phyloP scores from a whole-genome alignment of 2,113 vertebrate species.

The Odontophorus gujanensis region DNA sequence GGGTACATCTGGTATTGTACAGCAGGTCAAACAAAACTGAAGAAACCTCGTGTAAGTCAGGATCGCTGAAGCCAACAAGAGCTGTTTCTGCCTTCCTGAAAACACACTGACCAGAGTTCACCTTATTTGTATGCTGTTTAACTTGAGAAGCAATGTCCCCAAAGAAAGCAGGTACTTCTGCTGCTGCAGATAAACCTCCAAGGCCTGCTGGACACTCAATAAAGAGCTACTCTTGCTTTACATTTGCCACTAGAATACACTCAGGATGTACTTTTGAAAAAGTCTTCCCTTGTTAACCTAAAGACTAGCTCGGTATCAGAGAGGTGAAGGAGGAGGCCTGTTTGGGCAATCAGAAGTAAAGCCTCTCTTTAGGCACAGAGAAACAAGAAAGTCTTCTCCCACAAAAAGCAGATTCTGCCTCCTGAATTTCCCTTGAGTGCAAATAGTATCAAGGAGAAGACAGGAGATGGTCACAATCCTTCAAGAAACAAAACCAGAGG shows the following conservation, averaged over 20 bases:
- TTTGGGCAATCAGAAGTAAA: background rate
- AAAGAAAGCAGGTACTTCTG: background rate
- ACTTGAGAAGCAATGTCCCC: background rate
- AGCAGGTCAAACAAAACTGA: background rate
- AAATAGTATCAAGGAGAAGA: accelerated
- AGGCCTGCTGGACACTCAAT: accelerated
- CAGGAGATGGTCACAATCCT: background rate
- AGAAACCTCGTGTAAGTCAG: background rate
- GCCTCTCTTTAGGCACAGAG: background rate
- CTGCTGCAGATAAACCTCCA: background rate
- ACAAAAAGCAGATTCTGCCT: background rate
- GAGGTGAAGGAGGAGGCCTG: background rate
- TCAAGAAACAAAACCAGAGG: background rate
- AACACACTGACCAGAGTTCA: background rate
- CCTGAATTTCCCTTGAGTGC: background rate
- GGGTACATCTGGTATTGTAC: background rate
- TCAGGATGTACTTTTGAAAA: background rate
- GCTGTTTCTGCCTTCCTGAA: background rate
- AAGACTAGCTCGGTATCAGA: background rate
- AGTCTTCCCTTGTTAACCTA: background rate
- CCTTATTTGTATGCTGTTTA: background rate
- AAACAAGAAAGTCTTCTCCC: background rate
- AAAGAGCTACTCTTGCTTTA: background rate
- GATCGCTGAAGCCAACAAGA: background rate
- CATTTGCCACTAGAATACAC: background rate